Evolutionary conservation across 2,113 vertebrate species (phyloP), one percentile per base, ranked within the genome.

Genomic region (Sardina pilchardus): DNA sequence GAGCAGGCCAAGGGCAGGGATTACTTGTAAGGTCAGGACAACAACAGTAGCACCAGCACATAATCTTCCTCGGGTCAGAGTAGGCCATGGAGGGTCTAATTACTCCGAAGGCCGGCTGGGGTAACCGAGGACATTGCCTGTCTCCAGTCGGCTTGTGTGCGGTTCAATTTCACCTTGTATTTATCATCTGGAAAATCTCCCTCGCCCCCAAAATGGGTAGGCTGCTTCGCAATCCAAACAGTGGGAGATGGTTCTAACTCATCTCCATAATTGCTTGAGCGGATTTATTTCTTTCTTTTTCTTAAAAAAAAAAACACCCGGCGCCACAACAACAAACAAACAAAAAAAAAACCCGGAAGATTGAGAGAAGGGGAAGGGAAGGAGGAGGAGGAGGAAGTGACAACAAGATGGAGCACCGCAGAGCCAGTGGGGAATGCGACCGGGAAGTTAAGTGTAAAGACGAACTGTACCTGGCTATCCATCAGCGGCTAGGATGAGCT

Each of bases 401-500:
- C 67, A 42, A 24, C 81, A 36, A 81, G 81, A 83, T 47, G 30
- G 63, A 83, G 71, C 21, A 83, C 67, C 21, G 26, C 6, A 1
- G 34, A 21, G 82, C 84, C 36, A 10, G 44, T 24, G 83, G 36
- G 82, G 34, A 88, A 67, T 71, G 19, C 67, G 71, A n/a, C 43
- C 42, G 75, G 82, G 85, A 86, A 83, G 84, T 81, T 81, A 67
- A 82, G 82, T 83, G 75, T 86, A 86, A 81, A 78, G 63, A 71
- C 82, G 34, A 82, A 50, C 12, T 1, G 75, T 81, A 59, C 84
- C 82, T 84, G 82, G 82, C 39, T 56, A 83, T 83, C 56, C 75
- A 88, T 81, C 87, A 88, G 85, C 84, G 71, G 82, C 34, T n/a
- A 82, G 47, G 87, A 88, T 78, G 85, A 83, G 71, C 42, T 83